Evolutionary conservation across 2,113 vertebrate species (phyloP).

Genomic region (Haplotaxodon microlepis): DNA sequence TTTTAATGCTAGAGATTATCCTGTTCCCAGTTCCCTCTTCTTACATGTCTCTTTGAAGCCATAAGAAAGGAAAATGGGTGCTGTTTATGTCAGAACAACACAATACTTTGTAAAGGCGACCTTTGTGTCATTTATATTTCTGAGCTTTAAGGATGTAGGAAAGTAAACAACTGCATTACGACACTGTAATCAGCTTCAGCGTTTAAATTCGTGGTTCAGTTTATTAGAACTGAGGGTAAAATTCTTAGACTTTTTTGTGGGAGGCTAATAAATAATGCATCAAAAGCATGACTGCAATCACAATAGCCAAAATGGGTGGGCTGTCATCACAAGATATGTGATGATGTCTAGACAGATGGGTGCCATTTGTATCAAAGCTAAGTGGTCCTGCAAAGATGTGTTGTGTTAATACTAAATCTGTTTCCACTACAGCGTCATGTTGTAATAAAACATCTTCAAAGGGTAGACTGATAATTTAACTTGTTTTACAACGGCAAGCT

Average conservation of each 20-base stretch:
- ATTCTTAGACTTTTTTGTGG: not conserved
- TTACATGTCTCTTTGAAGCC: not conserved
- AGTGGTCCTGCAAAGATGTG: not conserved
- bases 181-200: not conserved
- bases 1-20: not conserved
- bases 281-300: not conserved
- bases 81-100: not conserved
- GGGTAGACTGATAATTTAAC: not conserved
- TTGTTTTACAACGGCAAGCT: not conserved
- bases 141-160: not conserved
- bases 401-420: not conserved
- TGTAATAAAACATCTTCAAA: not conserved
- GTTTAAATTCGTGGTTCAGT: not conserved
- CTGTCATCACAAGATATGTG: not conserved
- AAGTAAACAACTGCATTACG: not conserved
- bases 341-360: constrained; percentile 23
- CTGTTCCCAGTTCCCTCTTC: not conserved
- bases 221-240: not conserved
- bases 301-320: not conserved
- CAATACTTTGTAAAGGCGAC: not conserved
- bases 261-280: constrained; percentile 39
- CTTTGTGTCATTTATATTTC: not conserved
- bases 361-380: not conserved
- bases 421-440: not conserved
- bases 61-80: not conserved